Evolutionary conservation across 2,797 vertebrate genomes (phyloP), one percentile per base, ranked within the genome.

Genomic region (Rhinichthys osculus): DNA sequence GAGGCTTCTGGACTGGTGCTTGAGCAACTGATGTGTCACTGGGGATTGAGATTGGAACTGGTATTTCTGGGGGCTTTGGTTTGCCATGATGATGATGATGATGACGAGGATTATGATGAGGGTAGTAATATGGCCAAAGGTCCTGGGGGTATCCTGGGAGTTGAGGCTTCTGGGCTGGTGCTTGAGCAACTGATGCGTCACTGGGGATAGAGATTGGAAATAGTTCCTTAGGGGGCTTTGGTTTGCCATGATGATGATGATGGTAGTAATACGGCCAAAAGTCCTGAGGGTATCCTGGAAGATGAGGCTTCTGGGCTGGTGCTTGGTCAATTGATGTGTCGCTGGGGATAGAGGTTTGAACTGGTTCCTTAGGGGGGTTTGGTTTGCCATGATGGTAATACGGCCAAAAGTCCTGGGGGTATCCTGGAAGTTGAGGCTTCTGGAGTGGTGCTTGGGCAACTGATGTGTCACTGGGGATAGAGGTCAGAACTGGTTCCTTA

Each of bases 171-270:
- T 35, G 47, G 8, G 4, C 35, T 35, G 19, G 19, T 47, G 13
- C 5, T 44, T 27, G 40, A 1, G 0, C 7, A 38, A 7, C 9
- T 4, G 42, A 3, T 30, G 35, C 0, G 0, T 42, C 40, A 9
- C 4, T 14, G 9, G 70, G 21, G 9, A 72, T 3, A 0, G 42
- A 30, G 1, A 4, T 2, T 27, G n/a, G 44, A 74, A 16, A 1
- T 30, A 44, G 71, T 9, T 16, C 16, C 2, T 13, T 2, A n/a
- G 2, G 4, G 13, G 23, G 71, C 5, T 4, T 27, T 30, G 71
- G 27, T 38, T 21, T 69, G 35, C 19, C 35, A 76, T 17, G 13
- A 72, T 40, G 10, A 14, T 72, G 10, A 13, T 71, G 23, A 38
- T 42, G 1, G 27, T 27, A 27, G 27, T 27, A 27, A 7, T 14